Evolutionary conservation across 2,888 invertebrate species (phyloP).

Genomic region (Epirrhoe alternata): DNA sequence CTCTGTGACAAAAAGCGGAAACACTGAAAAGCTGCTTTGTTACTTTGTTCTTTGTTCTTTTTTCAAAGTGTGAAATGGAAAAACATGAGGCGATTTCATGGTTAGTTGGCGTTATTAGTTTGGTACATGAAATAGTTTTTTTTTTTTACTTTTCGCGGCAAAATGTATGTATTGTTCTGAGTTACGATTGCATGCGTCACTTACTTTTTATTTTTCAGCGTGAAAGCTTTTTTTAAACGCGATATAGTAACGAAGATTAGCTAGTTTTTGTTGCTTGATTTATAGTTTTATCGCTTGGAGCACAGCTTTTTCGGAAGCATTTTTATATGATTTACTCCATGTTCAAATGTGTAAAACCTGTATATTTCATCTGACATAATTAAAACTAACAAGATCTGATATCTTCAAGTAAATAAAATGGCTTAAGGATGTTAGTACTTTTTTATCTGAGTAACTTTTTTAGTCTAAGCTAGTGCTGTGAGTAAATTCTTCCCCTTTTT

Average conservation of each 20-base stretch:
- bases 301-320: neutral
- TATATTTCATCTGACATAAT: no score
- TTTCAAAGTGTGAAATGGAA: constrained; percentile 75
- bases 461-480: no score
- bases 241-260: constrained; percentile 14
- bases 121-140: constrained; percentile 55
- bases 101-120: constrained; percentile 75
- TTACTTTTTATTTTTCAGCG: constrained; percentile 23
- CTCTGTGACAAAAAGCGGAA: constrained; percentile 60
- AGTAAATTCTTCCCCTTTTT: no score
- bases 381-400: no score
- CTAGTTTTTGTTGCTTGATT: constrained; percentile 17
- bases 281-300: constrained; percentile 6
- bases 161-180: constrained; percentile 32
- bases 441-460: no score
- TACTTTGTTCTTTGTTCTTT: constrained; percentile 61
- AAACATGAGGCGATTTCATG: constrained; percentile 81
- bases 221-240: constrained; percentile 19
- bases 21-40: constrained; percentile 70
- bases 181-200: constrained; percentile 42
- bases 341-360: no score
- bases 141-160: constrained; percentile 25
- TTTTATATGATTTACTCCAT: constrained; percentile 10
- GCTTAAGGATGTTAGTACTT: no score
- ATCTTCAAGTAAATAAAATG: no score